Percentiles rank a stretch among this genome's conserved stretches.
Evolutionary conservation across 2,888 invertebrate genomes (phyloP).

Genomic region (Drosophila limbata): DNA sequence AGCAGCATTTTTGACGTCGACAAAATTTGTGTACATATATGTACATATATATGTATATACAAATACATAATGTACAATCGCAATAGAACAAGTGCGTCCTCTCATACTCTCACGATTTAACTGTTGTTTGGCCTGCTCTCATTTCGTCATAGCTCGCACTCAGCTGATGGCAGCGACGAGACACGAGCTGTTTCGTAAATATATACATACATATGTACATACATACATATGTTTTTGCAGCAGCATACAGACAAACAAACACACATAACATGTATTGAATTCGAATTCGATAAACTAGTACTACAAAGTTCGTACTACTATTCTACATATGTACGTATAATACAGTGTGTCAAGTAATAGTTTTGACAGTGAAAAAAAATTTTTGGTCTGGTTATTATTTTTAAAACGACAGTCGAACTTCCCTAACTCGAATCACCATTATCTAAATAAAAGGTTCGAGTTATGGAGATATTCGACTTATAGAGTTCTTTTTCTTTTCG

Average conservation of each 20-base stretch:
- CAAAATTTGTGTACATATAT: constrained; percentile 10
- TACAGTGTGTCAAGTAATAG: neutral
- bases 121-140: constrained; percentile 38
- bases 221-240: constrained; percentile 14
- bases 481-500: too few species aligned
- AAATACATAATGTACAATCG: constrained; percentile 7
- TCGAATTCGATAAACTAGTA: constrained; percentile 40
- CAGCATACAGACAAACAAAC: constrained; percentile 4
- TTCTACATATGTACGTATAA: neutral
- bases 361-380: neutral
- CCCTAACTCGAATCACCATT: too few species aligned
- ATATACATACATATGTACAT: constrained; percentile 18
- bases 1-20: constrained; percentile 42
- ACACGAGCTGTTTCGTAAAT: constrained; percentile 28
- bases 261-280: constrained; percentile 38
- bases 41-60: neutral
- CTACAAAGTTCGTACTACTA: constrained; percentile 19
- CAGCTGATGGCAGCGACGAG: constrained; percentile 49
- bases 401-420: too few species aligned
- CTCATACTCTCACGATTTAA: constrained; percentile 23
- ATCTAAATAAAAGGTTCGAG: too few species aligned
- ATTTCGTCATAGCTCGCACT: constrained; percentile 52
- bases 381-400: neutral
- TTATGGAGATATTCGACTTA: too few species aligned
- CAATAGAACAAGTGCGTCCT: constrained; percentile 51